These are phyloP conservation scores for Philereme transversata DNA, from an alignment of 2,888 invertebrate species.

Conservation along the genomic window DNA sequence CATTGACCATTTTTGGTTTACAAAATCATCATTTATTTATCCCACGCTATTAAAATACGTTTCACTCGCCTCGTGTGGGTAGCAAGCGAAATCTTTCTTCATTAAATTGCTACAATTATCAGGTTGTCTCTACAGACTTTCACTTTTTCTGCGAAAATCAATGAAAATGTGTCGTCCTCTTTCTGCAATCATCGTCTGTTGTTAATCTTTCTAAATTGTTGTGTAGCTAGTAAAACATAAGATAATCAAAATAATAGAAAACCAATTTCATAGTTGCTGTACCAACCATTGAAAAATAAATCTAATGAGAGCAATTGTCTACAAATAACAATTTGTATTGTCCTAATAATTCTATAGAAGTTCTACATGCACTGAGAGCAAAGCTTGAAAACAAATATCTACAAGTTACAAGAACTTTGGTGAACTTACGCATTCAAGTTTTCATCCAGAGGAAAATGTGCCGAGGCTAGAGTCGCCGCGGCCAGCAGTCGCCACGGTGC, in stretches of 20 bases:
- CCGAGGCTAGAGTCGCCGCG: constrained; percentile 50
- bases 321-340: constrained; percentile 2
- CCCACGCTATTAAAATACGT: constrained; percentile 46
- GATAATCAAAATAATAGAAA: neutral
- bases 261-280: neutral
- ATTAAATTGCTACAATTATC: constrained; percentile 4
- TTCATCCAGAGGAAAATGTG: constrained; percentile 33
- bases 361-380: neutral
- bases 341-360: neutral
- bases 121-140: constrained; percentile 6
- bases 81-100: constrained; percentile 36
- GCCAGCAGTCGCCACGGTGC: constrained; percentile 68
- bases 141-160: constrained; percentile 17
- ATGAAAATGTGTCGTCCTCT: neutral
- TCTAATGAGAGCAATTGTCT: neutral
- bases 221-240: neutral
- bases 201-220: neutral
- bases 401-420: constrained; percentile 5
- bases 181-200: neutral
- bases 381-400: constrained; percentile 4
- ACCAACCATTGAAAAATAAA: constrained; percentile 1
- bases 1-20: constrained; percentile 38
- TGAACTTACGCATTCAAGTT: constrained; percentile 49
- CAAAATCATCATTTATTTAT: constrained; percentile 34
- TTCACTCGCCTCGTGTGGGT: constrained; percentile 42